Conservation (phyloP, 2,797 vertebrate genomes). For the Sarcophilus harrisii region DNA sequence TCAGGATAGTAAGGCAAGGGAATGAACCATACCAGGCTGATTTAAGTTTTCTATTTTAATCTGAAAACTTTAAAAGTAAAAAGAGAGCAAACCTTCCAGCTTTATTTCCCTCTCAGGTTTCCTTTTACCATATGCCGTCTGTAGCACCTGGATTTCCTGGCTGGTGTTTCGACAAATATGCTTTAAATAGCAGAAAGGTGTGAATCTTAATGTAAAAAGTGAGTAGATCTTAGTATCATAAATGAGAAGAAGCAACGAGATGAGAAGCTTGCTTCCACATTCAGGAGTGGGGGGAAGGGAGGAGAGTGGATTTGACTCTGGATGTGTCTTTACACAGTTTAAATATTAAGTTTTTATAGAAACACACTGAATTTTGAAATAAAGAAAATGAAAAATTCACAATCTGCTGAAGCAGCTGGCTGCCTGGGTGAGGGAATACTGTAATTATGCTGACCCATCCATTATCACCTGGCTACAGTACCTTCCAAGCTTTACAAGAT, state of each 20-base stretch:
- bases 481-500: conserved; percentile 64
- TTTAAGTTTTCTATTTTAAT: background rate
- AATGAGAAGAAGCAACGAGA: conserved; percentile 64
- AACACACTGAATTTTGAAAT: conserved; percentile 85
- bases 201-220: conserved; percentile 24
- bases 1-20: background rate
- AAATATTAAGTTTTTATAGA: conserved; percentile 86
- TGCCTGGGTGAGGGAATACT: conserved; percentile 72
- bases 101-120: background rate
- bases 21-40: background rate
- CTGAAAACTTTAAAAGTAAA: background rate
- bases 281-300: background rate
- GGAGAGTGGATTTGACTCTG: conserved; percentile 74
- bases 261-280: conserved; percentile 73
- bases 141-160: background rate
- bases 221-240: conserved; percentile 72
- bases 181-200: background rate
- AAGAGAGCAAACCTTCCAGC: background rate
- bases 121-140: conserved; percentile 1
- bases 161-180: background rate
- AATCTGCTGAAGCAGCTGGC: conserved; percentile 72
- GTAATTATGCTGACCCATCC: conserved; percentile 86
- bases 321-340: conserved; percentile 76
- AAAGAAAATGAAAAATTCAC: conserved; percentile 85
- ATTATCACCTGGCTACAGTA: conserved; percentile 79